Percentiles rank a stretch among this genome's conserved stretches.
These are phyloP conservation scores for Erythrocebus patas DNA, from an alignment of 2,113 vertebrate genomes.

Conservation along the genomic window DNA sequence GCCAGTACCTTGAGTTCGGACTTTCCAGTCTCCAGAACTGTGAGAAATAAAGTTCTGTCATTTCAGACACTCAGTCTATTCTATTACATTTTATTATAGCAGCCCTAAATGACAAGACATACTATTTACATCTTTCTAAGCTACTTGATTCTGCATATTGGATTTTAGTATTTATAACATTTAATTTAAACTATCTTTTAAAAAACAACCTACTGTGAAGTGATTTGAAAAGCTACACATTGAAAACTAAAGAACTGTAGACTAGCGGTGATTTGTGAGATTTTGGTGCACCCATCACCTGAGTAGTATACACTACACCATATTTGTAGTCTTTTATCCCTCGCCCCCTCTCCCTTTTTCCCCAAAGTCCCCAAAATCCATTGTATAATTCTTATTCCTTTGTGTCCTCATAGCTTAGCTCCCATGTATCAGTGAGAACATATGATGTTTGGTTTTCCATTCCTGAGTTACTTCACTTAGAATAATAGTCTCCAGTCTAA, in stretches of 20 bases:
- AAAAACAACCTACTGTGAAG: neutral
- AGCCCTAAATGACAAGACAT: neutral
- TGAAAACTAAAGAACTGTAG: neutral
- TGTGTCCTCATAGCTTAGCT: too few relatives aligned
- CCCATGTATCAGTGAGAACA: too few relatives aligned
- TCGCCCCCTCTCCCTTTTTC: too few relatives aligned
- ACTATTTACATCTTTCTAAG: neutral
- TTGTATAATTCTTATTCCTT: too few relatives aligned
- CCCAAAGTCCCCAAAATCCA: too few relatives aligned
- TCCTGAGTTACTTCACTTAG: too few relatives aligned
- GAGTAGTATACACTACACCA: too few relatives aligned
- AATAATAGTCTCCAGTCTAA: too few relatives aligned
- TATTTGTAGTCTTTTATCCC: too few relatives aligned
- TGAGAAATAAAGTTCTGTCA: neutral
- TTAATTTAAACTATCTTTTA: neutral
- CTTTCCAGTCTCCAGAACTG: neutral
- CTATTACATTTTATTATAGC: neutral
- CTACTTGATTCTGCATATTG: neutral
- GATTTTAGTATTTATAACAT: constrained; percentile 1
- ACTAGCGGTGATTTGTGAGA: too few relatives aligned
- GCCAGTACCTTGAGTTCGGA: neutral
- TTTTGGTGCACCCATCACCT: too few relatives aligned
- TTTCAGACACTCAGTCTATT: neutral
- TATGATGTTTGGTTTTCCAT: too few relatives aligned
- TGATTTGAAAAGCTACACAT: neutral